Evolutionary conservation across 2,888 invertebrate genomes (phyloP).

Genomic region (Machimus rusticus): DNA sequence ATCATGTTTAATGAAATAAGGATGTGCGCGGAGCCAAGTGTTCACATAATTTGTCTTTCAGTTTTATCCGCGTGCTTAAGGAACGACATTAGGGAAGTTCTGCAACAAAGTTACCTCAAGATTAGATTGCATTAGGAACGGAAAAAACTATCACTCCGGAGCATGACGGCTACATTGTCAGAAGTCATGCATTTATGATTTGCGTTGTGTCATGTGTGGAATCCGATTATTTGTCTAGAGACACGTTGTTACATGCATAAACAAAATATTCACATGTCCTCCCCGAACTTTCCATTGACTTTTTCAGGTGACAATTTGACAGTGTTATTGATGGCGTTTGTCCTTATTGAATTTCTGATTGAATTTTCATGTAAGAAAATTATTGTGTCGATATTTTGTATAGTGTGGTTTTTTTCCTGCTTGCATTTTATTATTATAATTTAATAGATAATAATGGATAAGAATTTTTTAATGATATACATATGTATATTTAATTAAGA

Average conservation of each 20-base stretch:
- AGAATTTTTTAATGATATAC: too few species aligned
- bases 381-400: too few species aligned
- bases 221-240: not conserved
- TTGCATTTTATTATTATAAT: too few species aligned
- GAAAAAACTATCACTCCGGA: not conserved
- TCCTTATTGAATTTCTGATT: not conserved
- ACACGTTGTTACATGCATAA: not conserved
- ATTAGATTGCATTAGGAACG: not conserved
- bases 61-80: not conserved
- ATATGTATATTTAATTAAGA: too few species aligned
- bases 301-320: not conserved
- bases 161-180: not conserved
- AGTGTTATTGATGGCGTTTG: not conserved
- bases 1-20: not conserved
- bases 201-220: not conserved
- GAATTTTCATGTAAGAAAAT: not conserved
- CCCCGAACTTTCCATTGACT: not conserved
- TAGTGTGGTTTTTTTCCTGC: too few species aligned
- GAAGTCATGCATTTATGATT: not conserved
- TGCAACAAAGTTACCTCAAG: not conserved
- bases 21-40: not conserved
- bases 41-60: not conserved
- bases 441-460: too few species aligned
- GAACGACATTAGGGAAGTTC: not conserved
- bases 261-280: not conserved